phyloP scores from a whole-genome alignment of 2,113 vertebrate genomes.

The Nycticryphes semicollaris region DNA sequence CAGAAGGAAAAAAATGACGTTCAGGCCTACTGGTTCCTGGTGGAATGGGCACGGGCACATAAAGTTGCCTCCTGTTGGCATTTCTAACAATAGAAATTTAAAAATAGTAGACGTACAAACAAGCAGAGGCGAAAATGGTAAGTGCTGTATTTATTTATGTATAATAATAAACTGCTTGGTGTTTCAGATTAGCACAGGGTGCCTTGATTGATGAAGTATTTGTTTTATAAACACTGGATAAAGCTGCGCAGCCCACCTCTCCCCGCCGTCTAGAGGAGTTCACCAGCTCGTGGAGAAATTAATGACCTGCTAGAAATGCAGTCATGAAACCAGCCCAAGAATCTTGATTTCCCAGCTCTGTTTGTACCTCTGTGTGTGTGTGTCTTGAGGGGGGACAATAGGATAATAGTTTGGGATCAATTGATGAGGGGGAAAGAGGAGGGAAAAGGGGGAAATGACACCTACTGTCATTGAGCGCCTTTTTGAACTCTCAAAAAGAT shows the following conservation, averaged over 20 bases:
- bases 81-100: neutral
- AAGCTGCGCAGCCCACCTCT: neutral
- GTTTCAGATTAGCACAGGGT: neutral
- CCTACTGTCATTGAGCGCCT: neutral
- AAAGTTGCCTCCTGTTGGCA: neutral
- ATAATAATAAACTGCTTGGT: neutral
- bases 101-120: neutral
- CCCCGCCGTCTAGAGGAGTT: neutral
- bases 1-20: neutral
- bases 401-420: neutral
- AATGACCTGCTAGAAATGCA: neutral
- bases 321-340: neutral
- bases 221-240: neutral
- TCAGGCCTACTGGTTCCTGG: neutral
- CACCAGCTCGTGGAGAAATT: neutral
- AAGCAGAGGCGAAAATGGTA: neutral
- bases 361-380: neutral
- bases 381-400: too few relatives aligned
- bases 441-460: neutral
- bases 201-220: neutral
- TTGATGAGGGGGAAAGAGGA: neutral
- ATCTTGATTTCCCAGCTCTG: neutral
- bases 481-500: neutral
- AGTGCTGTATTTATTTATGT: neutral
- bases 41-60: neutral